Base-by-base conservation (phyloP, 2,888 invertebrate genomes). In the Meghimatium bilineatum region DNA sequence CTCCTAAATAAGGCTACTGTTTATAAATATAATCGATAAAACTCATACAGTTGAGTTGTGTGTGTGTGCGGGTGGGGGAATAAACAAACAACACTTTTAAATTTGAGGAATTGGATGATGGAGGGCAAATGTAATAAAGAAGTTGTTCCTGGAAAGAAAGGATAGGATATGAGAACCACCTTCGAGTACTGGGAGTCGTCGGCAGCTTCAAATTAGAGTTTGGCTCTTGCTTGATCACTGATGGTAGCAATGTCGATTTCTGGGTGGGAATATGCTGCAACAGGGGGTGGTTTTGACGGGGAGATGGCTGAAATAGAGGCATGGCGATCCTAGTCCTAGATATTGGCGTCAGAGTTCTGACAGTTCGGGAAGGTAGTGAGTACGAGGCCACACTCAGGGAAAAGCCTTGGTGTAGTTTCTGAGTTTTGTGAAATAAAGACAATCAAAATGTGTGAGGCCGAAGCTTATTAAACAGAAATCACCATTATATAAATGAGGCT, bases 171-270 rank as follows among this genome's bases (percentile, higher is more conserved):
- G 23, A 17, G 10, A 56, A 56, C 23, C 52, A 74, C 74, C 74
- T 74, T 49, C n/a, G 12, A 29, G 74, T 74, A 52, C 74, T 74
- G 0, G 74, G 74, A 17, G 74, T 74, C 23, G 74, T 20, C 32
- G 74, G 74, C 23, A 74, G 12, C 74, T 52, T 52, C 17, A 44
- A 20, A 20, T 17, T 32, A 5, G 29, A 10, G 29, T 74, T 29
- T 32, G 52, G 52, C 17, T 6, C 52, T 6, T 74, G 29, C 3
- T 5, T 52, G 29, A 32, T 74, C 52, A 52, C 74, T 8, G 52
- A 32, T 56, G 52, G 52, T 23, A 26, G 38, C 8, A 29, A 12
- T 20, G 38, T 1, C 23, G 23, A 44, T 52, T 49, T 49, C 23
- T 14, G 23, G 32, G 1, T 49, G 20, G 32, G 32, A 23, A 49